Percentiles rank a stretch among this genome's conserved stretches.
phyloP scores from a whole-genome alignment of 2,113 vertebrate species.

The Pogona vitticeps region DNA sequence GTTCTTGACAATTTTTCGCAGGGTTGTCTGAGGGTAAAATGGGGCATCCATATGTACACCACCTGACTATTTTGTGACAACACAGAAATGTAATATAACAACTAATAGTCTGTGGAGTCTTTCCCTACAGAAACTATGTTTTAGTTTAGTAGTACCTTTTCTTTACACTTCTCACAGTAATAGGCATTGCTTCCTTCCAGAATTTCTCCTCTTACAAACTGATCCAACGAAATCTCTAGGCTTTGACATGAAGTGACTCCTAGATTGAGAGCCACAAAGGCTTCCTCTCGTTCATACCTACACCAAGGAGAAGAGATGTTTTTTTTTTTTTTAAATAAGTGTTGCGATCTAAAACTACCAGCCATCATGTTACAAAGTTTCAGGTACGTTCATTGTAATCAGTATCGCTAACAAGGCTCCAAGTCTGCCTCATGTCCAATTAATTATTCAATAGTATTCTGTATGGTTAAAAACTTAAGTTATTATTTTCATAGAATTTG shows the following conservation, averaged over 20 bases:
- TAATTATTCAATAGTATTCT: too few relatives aligned
- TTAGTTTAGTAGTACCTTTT: constrained; percentile 84
- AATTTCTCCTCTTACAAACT: constrained; percentile 98
- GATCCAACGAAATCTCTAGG: constrained; percentile 96
- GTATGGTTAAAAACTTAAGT: background rate
- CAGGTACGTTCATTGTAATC: background rate
- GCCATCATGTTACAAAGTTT: background rate
- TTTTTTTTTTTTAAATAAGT: background rate
- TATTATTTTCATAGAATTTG: background rate
- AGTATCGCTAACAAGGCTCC: background rate
- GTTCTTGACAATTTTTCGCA: too few relatives aligned
- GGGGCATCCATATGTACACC: too few relatives aligned
- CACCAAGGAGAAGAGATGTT: constrained; percentile 15
- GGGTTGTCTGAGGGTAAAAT: too few relatives aligned
- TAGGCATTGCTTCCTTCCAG: constrained; percentile 98
- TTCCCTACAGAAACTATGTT: background rate
- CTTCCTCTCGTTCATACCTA: constrained; percentile 97
- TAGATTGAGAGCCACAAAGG: constrained; percentile 97
- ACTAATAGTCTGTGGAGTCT: background rate
- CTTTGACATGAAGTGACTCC: constrained; percentile 98
- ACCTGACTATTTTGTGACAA: too few relatives aligned
- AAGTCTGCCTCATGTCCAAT: too few relatives aligned
- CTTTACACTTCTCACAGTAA: constrained; percentile 99
- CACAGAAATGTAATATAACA: too few relatives aligned
- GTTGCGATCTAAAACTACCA: background rate